These are phyloP conservation scores for Caenorhabditis macrosperma DNA, from an alignment of 2,888 invertebrate genomes.

Conservation along the genomic window DNA sequence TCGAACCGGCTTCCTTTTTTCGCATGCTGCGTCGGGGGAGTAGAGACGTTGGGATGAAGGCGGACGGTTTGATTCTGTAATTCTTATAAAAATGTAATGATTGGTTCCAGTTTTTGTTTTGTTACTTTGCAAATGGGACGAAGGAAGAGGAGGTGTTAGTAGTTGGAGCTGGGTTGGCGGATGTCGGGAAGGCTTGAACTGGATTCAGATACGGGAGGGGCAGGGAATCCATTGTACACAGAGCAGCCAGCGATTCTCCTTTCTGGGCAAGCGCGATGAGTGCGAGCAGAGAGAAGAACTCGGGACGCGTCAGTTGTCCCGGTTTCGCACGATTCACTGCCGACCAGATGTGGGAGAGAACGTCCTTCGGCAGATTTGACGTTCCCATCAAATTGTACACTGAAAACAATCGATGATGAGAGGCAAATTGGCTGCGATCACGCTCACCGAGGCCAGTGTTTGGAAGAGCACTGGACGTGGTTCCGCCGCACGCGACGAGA, in stretches of 20 bases:
- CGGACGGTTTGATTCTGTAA: constrained; percentile 58
- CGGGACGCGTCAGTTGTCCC: constrained; percentile 81
- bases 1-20: constrained; percentile 55
- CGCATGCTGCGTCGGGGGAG: constrained; percentile 51
- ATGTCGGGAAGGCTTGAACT: constrained; percentile 55
- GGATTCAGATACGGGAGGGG: constrained; percentile 74
- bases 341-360: constrained; percentile 82
- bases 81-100: not conserved
- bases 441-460: constrained; percentile 70
- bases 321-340: constrained; percentile 81
- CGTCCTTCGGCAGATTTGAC: constrained; percentile 81
- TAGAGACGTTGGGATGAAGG: constrained; percentile 62
- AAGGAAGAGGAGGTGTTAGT: constrained; percentile 36
- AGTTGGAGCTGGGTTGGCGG: constrained; percentile 19
- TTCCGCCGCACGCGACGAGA: constrained; percentile 73
- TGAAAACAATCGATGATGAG: constrained; percentile 50
- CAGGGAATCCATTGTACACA: constrained; percentile 69
- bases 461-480: constrained; percentile 64
- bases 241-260: constrained; percentile 72
- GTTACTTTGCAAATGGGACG: constrained; percentile 47
- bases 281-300: constrained; percentile 82
- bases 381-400: constrained; percentile 82
- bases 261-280: constrained; percentile 82
- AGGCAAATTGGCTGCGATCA: not conserved
- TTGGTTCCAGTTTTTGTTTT: not conserved